A percentile compares a stretch with the other conserved stretches of the same genome.
phyloP scores from a whole-genome alignment of 2,113 vertebrate species.

The Callionymus lyra region DNA sequence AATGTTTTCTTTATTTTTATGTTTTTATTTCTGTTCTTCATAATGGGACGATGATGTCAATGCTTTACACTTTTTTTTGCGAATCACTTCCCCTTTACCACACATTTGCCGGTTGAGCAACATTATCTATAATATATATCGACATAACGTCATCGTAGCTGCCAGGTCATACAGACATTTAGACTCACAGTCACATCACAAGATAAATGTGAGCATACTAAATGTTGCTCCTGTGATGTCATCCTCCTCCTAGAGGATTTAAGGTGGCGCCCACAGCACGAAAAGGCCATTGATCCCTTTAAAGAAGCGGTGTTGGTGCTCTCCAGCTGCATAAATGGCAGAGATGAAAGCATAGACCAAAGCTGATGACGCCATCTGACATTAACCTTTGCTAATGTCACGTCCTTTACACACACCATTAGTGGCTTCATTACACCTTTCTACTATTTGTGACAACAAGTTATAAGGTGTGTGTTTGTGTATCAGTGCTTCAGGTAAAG shows the following conservation, averaged over 20 bases:
- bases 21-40: too few species aligned
- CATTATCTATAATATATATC: too few species aligned
- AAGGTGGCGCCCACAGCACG: conserved; percentile 14
- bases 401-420: conserved; percentile 45
- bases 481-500: neutral
- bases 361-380: conserved; percentile 45
- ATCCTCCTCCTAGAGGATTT: neutral
- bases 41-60: too few species aligned
- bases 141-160: too few species aligned
- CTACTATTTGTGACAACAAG: conserved; percentile 27
- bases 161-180: too few species aligned
- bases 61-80: too few species aligned
- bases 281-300: conserved; percentile 28
- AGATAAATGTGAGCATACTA: too few species aligned
- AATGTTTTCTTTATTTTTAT: too few species aligned
- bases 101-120: too few species aligned
- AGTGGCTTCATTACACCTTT: conserved; percentile 49
- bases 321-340: conserved; percentile 46
- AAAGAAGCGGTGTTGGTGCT: conserved; percentile 14
- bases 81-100: too few species aligned
- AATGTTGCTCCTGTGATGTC: too few species aligned
- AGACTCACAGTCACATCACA: too few species aligned
- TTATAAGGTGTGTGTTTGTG: conserved; percentile 5
- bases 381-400: conserved; percentile 53
- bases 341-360: conserved; percentile 37